These are phyloP conservation scores for Pheosia tremula DNA, from an alignment of 2,888 invertebrate genomes.

Conservation along the genomic window DNA sequence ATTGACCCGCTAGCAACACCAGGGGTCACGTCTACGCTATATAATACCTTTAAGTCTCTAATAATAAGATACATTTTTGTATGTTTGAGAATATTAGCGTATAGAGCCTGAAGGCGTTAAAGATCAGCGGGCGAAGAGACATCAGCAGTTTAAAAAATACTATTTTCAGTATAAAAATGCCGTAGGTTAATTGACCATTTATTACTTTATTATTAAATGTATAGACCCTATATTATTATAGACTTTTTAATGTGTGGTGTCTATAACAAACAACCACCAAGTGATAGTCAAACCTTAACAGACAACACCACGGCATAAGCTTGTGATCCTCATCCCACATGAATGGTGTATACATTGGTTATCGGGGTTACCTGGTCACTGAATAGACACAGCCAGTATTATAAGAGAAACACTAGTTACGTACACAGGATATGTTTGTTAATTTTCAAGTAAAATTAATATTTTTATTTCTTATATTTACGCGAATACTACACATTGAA, in stretches of 20 bases:
- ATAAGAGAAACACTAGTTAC: neutral
- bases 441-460: neutral
- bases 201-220: too few species aligned
- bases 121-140: too few species aligned
- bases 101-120: too few species aligned
- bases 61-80: neutral
- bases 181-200: too few species aligned
- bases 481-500: too few species aligned
- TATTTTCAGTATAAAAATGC: too few species aligned
- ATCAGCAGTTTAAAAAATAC: too few species aligned
- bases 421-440: neutral
- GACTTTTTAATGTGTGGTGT: too few species aligned
- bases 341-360: slow-evolving; percentile 18
- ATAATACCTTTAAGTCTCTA: slow-evolving; percentile 22
- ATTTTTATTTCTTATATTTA: too few species aligned
- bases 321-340: slow-evolving; percentile 11
- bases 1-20: slow-evolving; percentile 24
- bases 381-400: slow-evolving; percentile 26
- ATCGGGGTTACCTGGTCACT: slow-evolving; percentile 32
- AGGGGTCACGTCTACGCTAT: slow-evolving; percentile 5
- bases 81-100: neutral
- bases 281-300: neutral
- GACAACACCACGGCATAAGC: neutral
- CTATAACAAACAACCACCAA: neutral
- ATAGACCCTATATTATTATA: too few species aligned